Base-by-base conservation (phyloP, 2,113 vertebrate genomes). In the Tetraodon nigroviridis region DNA sequence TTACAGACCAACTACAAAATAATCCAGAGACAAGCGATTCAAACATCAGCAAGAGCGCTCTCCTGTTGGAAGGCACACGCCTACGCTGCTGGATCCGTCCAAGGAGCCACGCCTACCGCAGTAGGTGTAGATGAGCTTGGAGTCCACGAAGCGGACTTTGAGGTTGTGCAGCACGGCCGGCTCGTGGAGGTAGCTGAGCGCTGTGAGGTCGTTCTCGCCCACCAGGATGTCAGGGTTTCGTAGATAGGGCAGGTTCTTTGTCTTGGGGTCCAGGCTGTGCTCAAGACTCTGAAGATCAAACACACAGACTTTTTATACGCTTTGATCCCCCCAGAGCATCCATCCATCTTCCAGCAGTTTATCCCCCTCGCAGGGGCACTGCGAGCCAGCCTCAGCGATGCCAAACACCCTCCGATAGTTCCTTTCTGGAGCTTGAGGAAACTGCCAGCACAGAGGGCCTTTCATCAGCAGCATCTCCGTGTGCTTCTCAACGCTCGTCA, bases 211-310 rank as follows among this genome's bases (percentile, higher is more conserved):
- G 75, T 99, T 99, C 75, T 99, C 97, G 3, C 97, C 97, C 19
- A 99, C 97, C 51, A 99, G 92, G 69, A 99, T 98, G 87, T 99
- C 97, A 0, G 97, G 97, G 86, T 99, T 99, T 63, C 97, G 89
- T 74, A 99, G 72, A 49, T 94, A 94, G 1, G 97, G 97, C 22
- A 99, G 87, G 57, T 96, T 95, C 87, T 93, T 94, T 0, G 90
- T 95, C 73, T 94, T 93, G 0, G 91, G 89, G 67, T 98, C 95
- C 15, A 98, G 83, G 61, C 80, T 84, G 44, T 95, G 93, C 59
- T 97, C 93, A 7, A 97, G 77, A 68, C 89, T 91, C 97, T 98
- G 72, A 27, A 81, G 56, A 58, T 0, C 13, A 68, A 13, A 19
- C 17, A 29, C 17, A 46, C 6, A 16, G 2, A 15, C 13, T 46